These are phyloP conservation scores for Capitella teleta DNA, from an alignment of 1,140 invertebrate species.

Conservation along the genomic window DNA sequence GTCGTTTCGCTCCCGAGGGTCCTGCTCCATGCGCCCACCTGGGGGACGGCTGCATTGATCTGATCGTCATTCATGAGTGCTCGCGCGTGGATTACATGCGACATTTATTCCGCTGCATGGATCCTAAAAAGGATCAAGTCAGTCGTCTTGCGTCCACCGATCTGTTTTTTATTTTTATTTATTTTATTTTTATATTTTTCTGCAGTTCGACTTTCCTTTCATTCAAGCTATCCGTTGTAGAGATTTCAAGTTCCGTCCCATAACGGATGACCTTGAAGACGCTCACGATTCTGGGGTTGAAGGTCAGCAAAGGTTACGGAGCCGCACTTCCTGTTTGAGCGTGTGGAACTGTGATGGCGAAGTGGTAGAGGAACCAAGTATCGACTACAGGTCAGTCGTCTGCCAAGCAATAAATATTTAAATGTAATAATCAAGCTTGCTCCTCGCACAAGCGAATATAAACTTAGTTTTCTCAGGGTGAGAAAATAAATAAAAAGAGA, in stretches of 20 bases:
- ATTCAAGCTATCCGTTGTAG: slow-evolving; percentile 63
- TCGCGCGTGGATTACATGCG: slow-evolving; percentile 61
- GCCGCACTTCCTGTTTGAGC: slow-evolving; percentile 12
- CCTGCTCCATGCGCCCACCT: slow-evolving; percentile 59
- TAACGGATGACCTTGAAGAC: background rate
- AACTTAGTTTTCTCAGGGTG: no score
- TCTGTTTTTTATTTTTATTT: background rate
- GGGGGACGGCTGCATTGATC: slow-evolving; percentile 67
- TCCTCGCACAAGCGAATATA: no score
- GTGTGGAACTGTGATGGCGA: slow-evolving; percentile 84
- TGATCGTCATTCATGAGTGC: slow-evolving; percentile 64
- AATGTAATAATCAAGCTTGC: no score
- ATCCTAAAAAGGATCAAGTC: slow-evolving; percentile 28
- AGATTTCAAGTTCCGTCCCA: slow-evolving; percentile 56
- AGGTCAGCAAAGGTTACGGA: background rate
- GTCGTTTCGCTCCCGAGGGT: slow-evolving; percentile 60
- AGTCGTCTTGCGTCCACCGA: background rate
- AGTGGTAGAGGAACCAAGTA: slow-evolving; percentile 54
- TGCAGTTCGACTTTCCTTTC: slow-evolving; percentile 61
- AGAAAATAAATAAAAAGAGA: no score
- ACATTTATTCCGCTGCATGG: slow-evolving; percentile 41
- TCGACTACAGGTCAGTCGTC: slow-evolving; percentile 45
- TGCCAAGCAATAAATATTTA: no score
- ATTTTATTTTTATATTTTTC: slow-evolving; percentile 9
- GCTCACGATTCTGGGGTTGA: background rate